A percentile compares a stretch with the other conserved stretches of the same genome.
Conservation (phyloP, 1,140 invertebrate genomes). For the Steinernema khuongi region DNA sequence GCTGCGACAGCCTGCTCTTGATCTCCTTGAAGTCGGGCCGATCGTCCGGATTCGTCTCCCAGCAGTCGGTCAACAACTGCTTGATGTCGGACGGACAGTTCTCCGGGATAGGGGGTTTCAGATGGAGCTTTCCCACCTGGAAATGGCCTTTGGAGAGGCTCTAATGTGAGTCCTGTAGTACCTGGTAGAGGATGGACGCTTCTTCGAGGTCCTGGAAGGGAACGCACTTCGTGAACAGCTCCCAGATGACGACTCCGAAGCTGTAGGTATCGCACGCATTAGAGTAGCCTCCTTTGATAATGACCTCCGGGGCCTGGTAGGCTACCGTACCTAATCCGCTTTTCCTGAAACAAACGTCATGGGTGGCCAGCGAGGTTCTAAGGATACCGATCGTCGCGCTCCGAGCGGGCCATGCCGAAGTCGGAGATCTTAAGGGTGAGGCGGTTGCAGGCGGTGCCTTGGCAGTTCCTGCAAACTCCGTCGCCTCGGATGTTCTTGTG, state of each 20-base stretch:
- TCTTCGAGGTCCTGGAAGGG: not conserved
- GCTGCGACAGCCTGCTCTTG: not conserved
- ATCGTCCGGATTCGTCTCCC: not conserved
- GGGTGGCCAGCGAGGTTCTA: not conserved
- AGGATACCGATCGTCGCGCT: not conserved
- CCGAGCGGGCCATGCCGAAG: not conserved
- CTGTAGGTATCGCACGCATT: not conserved
- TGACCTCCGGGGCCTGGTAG: not conserved
- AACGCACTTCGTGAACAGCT: not conserved
- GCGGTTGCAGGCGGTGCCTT: not conserved
- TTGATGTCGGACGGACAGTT: not conserved
- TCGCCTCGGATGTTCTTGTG: not conserved
- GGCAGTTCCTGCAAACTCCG: not conserved
- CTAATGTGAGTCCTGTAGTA: not conserved
- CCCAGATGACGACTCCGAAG: slow-evolving; percentile 8
- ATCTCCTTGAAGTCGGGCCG: not conserved
- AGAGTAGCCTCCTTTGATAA: not conserved
- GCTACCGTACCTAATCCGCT: not conserved
- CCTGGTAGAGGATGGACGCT: not conserved
- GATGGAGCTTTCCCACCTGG: not conserved
- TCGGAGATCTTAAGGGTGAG: slow-evolving; percentile 5
- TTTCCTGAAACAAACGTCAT: not conserved
- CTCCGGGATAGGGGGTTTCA: not conserved
- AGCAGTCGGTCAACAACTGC: not conserved
- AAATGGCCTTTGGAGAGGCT: not conserved